phyloP scores from a whole-genome alignment of 2,888 invertebrate genomes.

The Eupithecia exiguata region DNA sequence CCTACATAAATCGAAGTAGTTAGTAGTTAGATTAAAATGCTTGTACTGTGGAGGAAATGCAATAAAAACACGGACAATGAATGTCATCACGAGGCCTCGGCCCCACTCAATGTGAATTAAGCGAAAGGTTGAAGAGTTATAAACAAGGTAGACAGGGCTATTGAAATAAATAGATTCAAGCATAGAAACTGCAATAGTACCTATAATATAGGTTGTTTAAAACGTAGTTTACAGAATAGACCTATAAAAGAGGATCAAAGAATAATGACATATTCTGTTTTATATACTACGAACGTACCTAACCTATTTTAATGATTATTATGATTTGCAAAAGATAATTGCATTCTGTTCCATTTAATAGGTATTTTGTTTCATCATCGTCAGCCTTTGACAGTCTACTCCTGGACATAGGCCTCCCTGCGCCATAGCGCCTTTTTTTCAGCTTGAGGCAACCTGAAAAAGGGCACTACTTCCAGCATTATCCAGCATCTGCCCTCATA shows the following conservation, averaged over 20 bases:
- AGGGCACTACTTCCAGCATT: too few relatives aligned
- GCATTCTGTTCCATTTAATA: too few relatives aligned
- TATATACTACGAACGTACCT: too few relatives aligned
- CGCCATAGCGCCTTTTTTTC: too few relatives aligned
- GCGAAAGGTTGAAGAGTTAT: conserved; percentile 39
- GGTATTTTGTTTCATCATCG: too few relatives aligned
- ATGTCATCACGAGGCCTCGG: conserved; percentile 65
- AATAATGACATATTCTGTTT: neutral
- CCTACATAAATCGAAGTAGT: neutral
- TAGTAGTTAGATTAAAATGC: neutral
- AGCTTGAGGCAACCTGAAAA: too few relatives aligned
- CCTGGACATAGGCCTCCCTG: too few relatives aligned
- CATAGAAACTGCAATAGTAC: too few relatives aligned
- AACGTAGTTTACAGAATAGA: neutral
- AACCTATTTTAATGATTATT: too few relatives aligned
- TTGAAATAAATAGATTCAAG: neutral
- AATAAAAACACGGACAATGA: conserved; percentile 48
- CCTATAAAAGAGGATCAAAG: neutral
- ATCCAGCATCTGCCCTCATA: too few relatives aligned
- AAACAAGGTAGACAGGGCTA: conserved; percentile 23
- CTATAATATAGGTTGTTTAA: neutral
- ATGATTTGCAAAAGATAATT: too few relatives aligned
- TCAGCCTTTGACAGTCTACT: too few relatives aligned
- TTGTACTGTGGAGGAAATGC: conserved; percentile 16
- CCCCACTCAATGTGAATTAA: conserved; percentile 46